Evolutionary conservation across 2,113 vertebrate genomes (phyloP).

Genomic region (Bos indicus): DNA sequence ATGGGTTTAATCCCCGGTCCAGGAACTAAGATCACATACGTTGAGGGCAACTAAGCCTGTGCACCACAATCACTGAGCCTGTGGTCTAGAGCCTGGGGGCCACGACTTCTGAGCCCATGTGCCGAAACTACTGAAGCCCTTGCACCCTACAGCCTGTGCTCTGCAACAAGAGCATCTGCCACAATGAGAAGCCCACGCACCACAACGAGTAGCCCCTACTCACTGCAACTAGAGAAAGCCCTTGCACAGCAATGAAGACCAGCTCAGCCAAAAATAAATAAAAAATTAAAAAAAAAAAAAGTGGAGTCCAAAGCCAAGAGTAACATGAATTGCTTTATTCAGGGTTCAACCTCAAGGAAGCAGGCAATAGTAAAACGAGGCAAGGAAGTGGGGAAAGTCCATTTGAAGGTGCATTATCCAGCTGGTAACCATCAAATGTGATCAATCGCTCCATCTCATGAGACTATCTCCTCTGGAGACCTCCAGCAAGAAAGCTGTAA

Average conservation of each 20-base stretch:
- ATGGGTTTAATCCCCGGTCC: not conserved
- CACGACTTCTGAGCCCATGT: not conserved
- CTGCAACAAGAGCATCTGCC: not conserved
- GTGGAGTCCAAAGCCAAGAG: not conserved
- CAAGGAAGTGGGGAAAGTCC: not conserved
- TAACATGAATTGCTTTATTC: not conserved
- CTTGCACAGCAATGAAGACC: not conserved
- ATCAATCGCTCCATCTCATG: not conserved
- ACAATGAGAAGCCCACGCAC: not conserved
- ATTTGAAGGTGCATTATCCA: not conserved
- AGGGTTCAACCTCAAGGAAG: not conserved
- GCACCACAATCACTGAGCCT: not conserved
- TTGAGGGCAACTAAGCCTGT: not conserved
- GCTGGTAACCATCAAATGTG: not conserved
- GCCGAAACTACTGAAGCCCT: not conserved
- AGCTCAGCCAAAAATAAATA: not conserved
- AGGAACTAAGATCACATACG: not conserved
- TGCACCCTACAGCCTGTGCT: not conserved
- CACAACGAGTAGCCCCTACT: not conserved
- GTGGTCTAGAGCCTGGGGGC: not conserved
- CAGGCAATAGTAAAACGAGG: not conserved
- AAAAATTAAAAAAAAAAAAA: not conserved
- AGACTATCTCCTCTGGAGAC: not conserved
- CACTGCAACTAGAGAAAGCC: not conserved
- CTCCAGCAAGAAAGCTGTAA: not conserved